Conservation (phyloP, 1,140 invertebrate genomes). For the Scaptodrosophila lebanonensis region DNA sequence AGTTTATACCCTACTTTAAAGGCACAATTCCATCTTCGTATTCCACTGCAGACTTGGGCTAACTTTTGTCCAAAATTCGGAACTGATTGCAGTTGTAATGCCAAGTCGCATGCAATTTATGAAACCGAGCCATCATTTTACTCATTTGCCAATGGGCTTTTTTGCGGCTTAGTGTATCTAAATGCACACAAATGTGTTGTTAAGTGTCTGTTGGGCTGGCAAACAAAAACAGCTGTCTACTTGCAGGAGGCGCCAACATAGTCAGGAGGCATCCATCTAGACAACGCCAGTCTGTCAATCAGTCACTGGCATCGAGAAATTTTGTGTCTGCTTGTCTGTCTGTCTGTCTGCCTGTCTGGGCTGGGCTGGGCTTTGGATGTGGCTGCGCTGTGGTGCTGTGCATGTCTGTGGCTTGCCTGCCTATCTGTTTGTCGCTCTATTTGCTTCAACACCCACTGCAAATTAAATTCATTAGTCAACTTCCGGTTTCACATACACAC, state of each 20-base stretch:
- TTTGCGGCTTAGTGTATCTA: no score
- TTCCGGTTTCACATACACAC: slow-evolving; percentile 50
- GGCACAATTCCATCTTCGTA: no score
- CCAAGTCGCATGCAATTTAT: no score
- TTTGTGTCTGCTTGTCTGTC: slow-evolving; percentile 6
- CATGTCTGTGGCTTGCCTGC: neutral
- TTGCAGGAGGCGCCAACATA: slow-evolving; percentile 30
- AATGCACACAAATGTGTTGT: neutral
- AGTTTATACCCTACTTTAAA: no score
- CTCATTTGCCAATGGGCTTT: neutral
- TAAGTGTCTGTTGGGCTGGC: slow-evolving; percentile 21
- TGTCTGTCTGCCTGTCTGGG: slow-evolving; percentile 6
- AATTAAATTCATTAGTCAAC: slow-evolving; percentile 76
- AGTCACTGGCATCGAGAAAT: slow-evolving; percentile 12
- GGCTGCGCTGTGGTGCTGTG: no score
- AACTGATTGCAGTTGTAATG: no score
- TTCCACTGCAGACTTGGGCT: no score
- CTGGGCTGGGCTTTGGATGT: no score
- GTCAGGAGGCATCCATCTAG: slow-evolving; percentile 8
- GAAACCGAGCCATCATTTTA: no score
- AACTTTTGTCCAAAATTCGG: no score
- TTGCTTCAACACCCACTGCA: slow-evolving; percentile 71
- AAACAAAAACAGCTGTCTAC: slow-evolving; percentile 44
- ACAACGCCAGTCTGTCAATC: slow-evolving; percentile 36
- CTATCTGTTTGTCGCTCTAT: slow-evolving; percentile 58